Percentiles rank a stretch among this genome's conserved stretches.
Evolutionary conservation across 2,113 vertebrate species (phyloP).

Genomic region (Anoura caudifer): DNA sequence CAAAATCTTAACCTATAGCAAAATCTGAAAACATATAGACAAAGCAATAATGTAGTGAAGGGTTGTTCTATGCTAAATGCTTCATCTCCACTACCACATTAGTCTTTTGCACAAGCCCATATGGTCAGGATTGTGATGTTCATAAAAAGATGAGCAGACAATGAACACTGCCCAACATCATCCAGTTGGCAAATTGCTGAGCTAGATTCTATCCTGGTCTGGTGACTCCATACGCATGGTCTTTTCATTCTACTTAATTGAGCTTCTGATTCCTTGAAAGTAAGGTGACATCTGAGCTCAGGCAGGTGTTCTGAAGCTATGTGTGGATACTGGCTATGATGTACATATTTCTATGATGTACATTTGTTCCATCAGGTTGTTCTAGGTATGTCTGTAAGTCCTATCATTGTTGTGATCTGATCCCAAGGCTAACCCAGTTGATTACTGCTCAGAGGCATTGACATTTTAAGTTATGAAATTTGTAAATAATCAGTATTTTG

Average conservation of each 20-base stretch:
- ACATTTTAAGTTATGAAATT: not conserved
- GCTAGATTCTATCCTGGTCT: not conserved
- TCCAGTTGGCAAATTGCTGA: not conserved
- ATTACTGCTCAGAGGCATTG: not conserved
- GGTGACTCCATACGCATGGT: not conserved
- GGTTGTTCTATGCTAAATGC: not conserved
- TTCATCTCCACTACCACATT: not conserved
- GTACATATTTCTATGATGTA: not conserved
- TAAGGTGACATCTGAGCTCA: not conserved
- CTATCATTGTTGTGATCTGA: not conserved
- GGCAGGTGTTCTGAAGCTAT: not conserved
- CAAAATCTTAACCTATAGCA: not conserved
- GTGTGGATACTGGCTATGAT: not conserved
- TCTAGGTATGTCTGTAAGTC: not conserved
- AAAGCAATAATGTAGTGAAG: not conserved
- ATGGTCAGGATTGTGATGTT: not conserved
- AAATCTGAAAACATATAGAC: not conserved
- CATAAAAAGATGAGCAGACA: not conserved
- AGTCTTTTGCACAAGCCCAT: not conserved
- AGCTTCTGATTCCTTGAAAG: not conserved
- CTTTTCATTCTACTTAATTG: not conserved
- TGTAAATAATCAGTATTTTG: not conserved
- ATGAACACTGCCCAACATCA: not conserved
- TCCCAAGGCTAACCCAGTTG: not conserved
- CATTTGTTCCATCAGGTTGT: not conserved